A percentile compares a stretch with the other conserved stretches of the same genome.
These are phyloP conservation scores for Melopsittacus undulatus DNA, from an alignment of 2,797 vertebrate genomes.

Conservation along the genomic window DNA sequence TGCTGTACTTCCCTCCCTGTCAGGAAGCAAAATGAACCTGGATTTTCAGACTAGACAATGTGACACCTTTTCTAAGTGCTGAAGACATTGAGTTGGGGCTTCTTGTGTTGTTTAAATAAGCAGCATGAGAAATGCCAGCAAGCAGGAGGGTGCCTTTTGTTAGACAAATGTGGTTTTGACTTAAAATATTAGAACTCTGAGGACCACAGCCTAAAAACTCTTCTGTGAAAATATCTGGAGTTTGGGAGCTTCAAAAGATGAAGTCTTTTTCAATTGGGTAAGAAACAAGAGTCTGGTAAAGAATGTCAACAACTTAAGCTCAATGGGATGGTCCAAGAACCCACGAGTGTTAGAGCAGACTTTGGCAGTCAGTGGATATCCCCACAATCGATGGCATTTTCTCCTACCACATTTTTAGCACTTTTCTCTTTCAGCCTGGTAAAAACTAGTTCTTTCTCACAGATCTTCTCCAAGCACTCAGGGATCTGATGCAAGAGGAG, in stretches of 20 bases:
- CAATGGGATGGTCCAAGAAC: not conserved
- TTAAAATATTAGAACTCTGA: not conserved
- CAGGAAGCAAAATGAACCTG: not conserved
- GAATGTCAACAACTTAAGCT: not conserved
- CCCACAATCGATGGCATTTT: not conserved
- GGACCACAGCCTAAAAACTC: not conserved
- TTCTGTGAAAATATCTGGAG: not conserved
- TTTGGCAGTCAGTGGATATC: not conserved
- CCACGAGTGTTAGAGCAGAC: not conserved
- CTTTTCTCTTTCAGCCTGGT: not conserved
- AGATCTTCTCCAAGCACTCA: slow-evolving; percentile 87
- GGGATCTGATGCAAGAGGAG: slow-evolving; percentile 80
- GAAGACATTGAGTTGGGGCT: not conserved
- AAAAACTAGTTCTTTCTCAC: not conserved
- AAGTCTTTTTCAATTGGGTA: not conserved
- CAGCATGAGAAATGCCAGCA: not conserved
- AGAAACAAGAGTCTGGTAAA: not conserved
- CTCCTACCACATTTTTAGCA: not conserved
- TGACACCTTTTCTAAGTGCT: not conserved
- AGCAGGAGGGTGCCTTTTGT: not conserved
- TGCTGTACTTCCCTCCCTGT: fast-evolving
- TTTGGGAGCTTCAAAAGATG: not conserved
- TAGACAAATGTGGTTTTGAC: not conserved
- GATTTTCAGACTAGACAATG: not conserved
- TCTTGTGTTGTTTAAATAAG: not conserved